These are phyloP conservation scores for Hippocampus kuda DNA, from an alignment of 2,797 vertebrate species.

Conservation along the genomic window DNA sequence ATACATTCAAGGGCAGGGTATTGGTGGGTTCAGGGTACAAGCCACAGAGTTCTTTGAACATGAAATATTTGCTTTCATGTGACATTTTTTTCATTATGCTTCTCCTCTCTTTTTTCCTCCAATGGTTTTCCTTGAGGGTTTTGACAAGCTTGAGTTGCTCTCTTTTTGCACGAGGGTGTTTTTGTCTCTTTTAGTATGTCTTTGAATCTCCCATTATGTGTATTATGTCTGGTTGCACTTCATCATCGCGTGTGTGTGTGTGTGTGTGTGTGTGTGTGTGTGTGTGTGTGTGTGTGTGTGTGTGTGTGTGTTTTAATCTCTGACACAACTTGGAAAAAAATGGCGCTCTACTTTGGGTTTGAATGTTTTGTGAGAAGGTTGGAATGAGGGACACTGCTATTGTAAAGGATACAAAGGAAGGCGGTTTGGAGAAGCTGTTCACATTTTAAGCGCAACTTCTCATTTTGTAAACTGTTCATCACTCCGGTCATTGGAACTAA, in stretches of 20 bases:
- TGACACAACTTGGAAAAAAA: constrained; percentile 42
- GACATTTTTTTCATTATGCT: constrained; percentile 50
- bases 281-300: no score
- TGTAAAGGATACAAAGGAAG: constrained; percentile 31
- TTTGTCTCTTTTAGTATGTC: constrained; percentile 2
- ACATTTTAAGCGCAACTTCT: constrained; percentile 5
- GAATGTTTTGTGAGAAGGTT: constrained; percentile 29
- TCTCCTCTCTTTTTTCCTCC: constrained; percentile 39
- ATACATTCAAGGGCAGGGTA: constrained; percentile 64
- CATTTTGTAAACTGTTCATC: neutral
- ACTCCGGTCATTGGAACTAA: neutral
- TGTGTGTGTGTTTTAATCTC: constrained; percentile 13
- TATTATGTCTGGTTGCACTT: constrained; percentile 8
- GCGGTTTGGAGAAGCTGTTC: constrained; percentile 33
- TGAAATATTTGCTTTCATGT: constrained; percentile 65
- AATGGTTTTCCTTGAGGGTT: constrained; percentile 49
- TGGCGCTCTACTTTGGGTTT: constrained; percentile 41
- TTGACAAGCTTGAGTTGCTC: constrained; percentile 42
- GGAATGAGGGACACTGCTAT: constrained; percentile 15
- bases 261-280: no score
- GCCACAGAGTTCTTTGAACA: constrained; percentile 54
- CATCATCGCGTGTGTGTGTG: no score
- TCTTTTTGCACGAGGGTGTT: constrained; percentile 31
- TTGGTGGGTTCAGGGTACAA: constrained; percentile 54
- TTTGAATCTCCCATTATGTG: neutral